A percentile compares a stretch with the other conserved stretches of the same genome.
phyloP scores from a whole-genome alignment of 2,888 invertebrate species.

The Achlya flavicornis region DNA sequence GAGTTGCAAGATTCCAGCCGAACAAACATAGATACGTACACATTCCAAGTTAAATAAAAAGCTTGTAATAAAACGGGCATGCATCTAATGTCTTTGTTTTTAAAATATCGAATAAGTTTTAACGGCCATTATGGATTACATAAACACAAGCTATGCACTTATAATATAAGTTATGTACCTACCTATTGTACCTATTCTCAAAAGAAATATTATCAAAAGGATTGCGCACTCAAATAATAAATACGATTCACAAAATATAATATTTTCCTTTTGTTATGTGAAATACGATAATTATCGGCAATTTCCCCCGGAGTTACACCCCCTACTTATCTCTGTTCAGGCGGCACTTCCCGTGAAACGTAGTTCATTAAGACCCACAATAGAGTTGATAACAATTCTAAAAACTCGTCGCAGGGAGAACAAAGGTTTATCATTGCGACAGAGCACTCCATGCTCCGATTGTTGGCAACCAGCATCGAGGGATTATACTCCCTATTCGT shows the following conservation, averaged over 20 bases:
- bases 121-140: no score
- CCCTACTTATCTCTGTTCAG: conserved; percentile 55
- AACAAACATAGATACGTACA: no score
- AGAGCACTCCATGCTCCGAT: conserved; percentile 43
- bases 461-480: conserved; percentile 15
- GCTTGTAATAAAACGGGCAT: no score
- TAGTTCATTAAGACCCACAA: conserved; percentile 67
- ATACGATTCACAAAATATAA: neutral
- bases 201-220: no score
- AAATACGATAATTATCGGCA: conserved; percentile 37
- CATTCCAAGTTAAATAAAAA: no score
- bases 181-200: no score
- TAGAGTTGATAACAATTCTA: conserved; percentile 69
- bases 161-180: no score
- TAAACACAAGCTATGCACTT: no score
- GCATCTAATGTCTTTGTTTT: no score
- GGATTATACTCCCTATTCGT: neutral
- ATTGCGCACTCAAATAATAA: neutral
- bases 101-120: no score
- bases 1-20: no score
- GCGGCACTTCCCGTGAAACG: conserved; percentile 56
- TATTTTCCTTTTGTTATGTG: neutral
- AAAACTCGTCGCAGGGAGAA: conserved; percentile 60
- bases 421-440: conserved; percentile 55
- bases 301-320: conserved; percentile 38